Conservation (phyloP, 2,797 vertebrate genomes). For the Psittacula derbiana region DNA sequence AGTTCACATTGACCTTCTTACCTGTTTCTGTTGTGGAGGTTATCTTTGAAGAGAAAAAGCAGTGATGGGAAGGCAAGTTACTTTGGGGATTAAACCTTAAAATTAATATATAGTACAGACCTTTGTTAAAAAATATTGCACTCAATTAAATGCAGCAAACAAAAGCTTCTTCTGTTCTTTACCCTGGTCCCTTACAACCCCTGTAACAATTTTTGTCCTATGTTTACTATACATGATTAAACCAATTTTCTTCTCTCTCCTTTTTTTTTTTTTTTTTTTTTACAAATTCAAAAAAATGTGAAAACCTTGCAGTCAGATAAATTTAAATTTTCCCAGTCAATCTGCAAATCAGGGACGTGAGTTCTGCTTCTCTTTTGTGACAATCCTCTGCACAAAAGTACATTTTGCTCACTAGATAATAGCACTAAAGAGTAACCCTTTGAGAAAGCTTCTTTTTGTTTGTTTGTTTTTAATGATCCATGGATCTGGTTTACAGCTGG, state of each 20-base stretch:
- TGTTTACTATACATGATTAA: accelerated
- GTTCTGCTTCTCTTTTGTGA: not conserved
- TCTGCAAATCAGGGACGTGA: not conserved
- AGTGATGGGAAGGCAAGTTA: not conserved
- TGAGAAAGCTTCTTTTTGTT: not conserved
- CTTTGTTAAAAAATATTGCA: not conserved
- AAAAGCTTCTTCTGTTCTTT: not conserved
- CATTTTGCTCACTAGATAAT: not conserved
- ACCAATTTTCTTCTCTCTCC: not conserved
- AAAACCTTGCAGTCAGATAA: not conserved
- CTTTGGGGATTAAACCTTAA: not conserved
- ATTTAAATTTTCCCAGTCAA: not conserved
- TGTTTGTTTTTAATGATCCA: not conserved
- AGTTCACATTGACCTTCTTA: not conserved
- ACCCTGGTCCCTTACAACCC: not conserved
- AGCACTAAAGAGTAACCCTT: not conserved
- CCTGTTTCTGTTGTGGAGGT: not conserved
- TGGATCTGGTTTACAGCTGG: not conserved
- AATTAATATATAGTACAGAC: not conserved
- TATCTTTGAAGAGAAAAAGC: not conserved
- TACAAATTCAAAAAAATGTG: not conserved
- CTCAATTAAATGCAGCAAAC: not conserved
- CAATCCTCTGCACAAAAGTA: not conserved
- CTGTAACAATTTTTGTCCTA: not conserved
- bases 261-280: not conserved